Conservation (phyloP, 2,113 vertebrate genomes). For the Turdus rufiventris region DNA sequence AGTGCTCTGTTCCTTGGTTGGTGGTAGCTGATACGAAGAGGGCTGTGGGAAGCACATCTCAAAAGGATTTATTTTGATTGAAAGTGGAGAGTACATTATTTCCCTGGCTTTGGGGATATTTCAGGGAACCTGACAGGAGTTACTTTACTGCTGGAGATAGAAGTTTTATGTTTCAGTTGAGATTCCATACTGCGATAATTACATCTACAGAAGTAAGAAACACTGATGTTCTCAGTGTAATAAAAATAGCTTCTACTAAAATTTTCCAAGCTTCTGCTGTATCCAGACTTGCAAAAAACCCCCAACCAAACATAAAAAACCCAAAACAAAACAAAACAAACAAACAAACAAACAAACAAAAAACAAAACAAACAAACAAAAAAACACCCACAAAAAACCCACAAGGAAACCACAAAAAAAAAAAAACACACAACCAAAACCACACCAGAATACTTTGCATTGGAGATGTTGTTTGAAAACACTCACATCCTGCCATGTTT, state of each 20-base stretch:
- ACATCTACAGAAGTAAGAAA: not conserved
- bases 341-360: too few species aligned
- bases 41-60: not conserved
- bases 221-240: not conserved
- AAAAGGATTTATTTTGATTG: not conserved
- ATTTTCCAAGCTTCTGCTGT: not conserved
- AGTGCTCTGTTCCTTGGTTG: not conserved
- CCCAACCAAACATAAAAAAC: not conserved
- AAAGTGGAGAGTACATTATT: not conserved
- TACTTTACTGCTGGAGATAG: not conserved
- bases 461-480: not conserved
- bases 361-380: too few species aligned
- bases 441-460: not conserved
- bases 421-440: too few species aligned
- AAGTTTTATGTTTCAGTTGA: not conserved
- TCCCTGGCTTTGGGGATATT: not conserved
- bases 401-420: too few species aligned
- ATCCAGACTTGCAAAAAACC: not conserved
- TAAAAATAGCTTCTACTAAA: not conserved
- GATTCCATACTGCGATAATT: not conserved
- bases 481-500: not conserved
- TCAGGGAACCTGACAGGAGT: not conserved
- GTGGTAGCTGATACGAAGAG: accelerated
- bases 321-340: too few species aligned
- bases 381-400: too few species aligned